Percentiles rank a stretch among this genome's conserved stretches.
Evolutionary conservation across 2,888 invertebrate genomes (phyloP).

Genomic region (Anodontia alba): DNA sequence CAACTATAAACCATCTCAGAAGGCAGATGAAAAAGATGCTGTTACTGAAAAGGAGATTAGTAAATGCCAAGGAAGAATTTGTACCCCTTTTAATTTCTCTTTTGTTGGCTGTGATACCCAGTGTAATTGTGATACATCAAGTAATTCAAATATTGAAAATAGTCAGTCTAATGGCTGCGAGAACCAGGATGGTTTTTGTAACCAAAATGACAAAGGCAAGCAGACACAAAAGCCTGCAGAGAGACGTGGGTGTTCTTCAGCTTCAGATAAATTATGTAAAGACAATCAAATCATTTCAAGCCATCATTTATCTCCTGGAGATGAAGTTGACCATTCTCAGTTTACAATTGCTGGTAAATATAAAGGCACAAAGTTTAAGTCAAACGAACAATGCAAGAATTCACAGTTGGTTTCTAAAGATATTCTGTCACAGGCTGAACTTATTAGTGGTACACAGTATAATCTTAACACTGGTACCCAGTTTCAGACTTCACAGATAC

Average conservation of each 20-base stretch:
- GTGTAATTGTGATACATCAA: background rate
- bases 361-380: background rate
- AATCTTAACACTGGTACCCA: background rate
- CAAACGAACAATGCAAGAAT: background rate
- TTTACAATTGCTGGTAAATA: no score
- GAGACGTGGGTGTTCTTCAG: no score
- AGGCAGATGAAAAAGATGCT: slow-evolving; percentile 5
- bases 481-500: slow-evolving; percentile 25
- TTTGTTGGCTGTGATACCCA: slow-evolving; percentile 41
- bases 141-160: background rate
- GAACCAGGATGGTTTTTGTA: background rate
- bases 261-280: no score
- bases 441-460: slow-evolving; percentile 12
- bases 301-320: no score
- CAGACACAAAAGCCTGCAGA: no score
- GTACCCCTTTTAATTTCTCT: slow-evolving; percentile 39
- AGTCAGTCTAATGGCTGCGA: background rate
- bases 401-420: background rate
- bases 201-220: background rate
- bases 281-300: no score
- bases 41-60: slow-evolving; percentile 13
- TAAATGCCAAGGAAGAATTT: background rate
- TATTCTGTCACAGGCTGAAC: background rate
- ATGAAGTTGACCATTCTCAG: no score
- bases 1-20: slow-evolving; percentile 50